Conservation (phyloP, 53 echinoderm and acorn worm species). For the Zoroaster sp. region DNA sequence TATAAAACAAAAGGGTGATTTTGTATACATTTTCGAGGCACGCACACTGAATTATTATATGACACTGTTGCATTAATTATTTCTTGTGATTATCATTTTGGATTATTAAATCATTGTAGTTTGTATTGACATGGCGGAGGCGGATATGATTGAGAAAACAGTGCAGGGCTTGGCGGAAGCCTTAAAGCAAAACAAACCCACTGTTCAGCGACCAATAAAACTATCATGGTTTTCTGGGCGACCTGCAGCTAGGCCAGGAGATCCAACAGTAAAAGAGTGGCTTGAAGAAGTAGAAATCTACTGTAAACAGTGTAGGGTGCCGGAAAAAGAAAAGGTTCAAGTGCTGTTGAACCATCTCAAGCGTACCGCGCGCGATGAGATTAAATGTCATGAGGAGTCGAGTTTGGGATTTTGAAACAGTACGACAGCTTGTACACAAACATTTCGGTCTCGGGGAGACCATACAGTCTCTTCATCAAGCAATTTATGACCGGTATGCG, state of each 20-base stretch:
- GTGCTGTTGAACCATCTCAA: conserved; percentile 15
- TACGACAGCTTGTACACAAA: not conserved
- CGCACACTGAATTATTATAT: no score
- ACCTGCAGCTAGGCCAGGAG: not conserved
- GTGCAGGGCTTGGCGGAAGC: not conserved
- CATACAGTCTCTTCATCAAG: not conserved
- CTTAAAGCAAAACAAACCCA: not conserved
- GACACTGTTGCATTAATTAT: no score
- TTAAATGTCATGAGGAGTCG: conserved; percentile 13
- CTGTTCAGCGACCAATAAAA: not conserved
- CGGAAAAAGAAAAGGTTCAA: not conserved
- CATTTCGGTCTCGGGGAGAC: conserved; percentile 12
- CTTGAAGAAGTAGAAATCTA: conserved; percentile 47
- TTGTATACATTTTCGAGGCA: no score
- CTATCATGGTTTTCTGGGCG: not conserved
- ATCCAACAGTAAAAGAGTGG: not conserved
- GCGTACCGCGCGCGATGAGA: not conserved
- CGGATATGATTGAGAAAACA: not conserved
- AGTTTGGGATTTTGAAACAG: not conserved
- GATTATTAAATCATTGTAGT: no score
- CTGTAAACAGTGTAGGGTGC: conserved; percentile 1
- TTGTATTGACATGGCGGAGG: not conserved
- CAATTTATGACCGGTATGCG: not conserved
- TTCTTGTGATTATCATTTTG: no score
- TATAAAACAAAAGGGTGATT: no score